These are phyloP conservation scores for Myopa tessellatipennis DNA, from an alignment of 2,888 invertebrate genomes.

Conservation along the genomic window DNA sequence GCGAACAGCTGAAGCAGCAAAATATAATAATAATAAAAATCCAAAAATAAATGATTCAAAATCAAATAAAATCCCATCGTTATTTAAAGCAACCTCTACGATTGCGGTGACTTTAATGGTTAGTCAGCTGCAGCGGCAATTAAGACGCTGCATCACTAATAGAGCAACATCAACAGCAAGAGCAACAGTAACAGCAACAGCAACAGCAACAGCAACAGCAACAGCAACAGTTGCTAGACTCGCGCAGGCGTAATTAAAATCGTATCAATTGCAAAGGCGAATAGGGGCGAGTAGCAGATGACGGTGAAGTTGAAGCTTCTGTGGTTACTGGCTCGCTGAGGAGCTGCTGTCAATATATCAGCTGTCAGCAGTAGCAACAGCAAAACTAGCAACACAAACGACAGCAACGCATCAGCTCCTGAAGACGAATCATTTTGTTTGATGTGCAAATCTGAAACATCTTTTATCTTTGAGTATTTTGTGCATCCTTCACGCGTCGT, in stretches of 20 bases:
- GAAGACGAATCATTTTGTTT: conserved; percentile 1
- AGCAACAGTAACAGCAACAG: background rate
- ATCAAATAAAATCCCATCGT: too few relatives aligned
- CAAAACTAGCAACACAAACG: conserved; percentile 15
- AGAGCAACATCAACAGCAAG: background rate
- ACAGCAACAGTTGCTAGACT: background rate
- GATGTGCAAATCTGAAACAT: conserved; percentile 33
- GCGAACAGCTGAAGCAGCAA: too few relatives aligned
- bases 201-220: background rate
- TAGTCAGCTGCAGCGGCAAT: background rate
- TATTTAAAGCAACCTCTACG: too few relatives aligned
- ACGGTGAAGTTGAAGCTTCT: too few relatives aligned
- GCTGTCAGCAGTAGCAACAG: conserved; percentile 21
- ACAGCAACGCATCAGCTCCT: conserved; percentile 1
- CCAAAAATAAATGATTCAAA: too few relatives aligned
- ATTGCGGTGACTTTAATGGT: too few relatives aligned
- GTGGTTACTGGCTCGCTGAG: too few relatives aligned
- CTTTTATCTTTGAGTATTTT: conserved; percentile 16
- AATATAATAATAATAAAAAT: too few relatives aligned
- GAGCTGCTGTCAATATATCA: conserved; percentile 17
- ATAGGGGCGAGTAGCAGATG: too few relatives aligned
- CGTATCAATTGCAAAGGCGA: conserved; percentile 15
- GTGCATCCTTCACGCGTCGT: too few relatives aligned
- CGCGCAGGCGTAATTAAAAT: conserved; percentile 19
- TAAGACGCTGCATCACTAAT: conserved; percentile 5